phyloP scores from a whole-genome alignment of 2,797 vertebrate species.

The Hirundo rustica region DNA sequence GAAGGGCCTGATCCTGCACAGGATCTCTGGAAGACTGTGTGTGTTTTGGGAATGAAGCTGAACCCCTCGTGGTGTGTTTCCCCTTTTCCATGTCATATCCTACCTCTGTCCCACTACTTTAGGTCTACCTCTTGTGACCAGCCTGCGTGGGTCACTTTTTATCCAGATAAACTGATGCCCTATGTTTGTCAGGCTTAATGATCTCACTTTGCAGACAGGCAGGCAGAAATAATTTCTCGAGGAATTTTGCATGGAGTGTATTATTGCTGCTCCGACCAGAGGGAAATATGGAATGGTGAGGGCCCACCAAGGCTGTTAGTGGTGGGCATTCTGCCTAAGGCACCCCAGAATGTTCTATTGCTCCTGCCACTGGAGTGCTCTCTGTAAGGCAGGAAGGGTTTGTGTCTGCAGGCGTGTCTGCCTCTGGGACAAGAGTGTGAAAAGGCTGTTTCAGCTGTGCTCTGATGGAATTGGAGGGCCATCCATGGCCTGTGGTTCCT shows the following conservation, averaged over 20 bases:
- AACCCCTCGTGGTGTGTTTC: neutral
- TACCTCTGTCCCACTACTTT: neutral
- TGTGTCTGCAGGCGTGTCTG: neutral
- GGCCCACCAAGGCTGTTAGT: neutral
- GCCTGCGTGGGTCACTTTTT: neutral
- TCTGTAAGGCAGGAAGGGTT: neutral
- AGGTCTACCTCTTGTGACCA: neutral
- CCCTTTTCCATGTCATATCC: neutral
- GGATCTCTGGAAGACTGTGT: neutral
- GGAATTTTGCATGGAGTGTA: neutral
- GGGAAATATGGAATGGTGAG: neutral
- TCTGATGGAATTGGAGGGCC: neutral
- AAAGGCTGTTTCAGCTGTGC: neutral
- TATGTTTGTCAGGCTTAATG: neutral
- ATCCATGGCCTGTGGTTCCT: neutral
- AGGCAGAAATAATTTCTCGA: neutral
- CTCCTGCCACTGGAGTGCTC: neutral
- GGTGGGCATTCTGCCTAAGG: neutral
- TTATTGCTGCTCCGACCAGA: neutral
- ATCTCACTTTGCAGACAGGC: neutral
- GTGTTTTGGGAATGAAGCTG: neutral
- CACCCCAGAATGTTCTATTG: neutral
- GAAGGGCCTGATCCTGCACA: accelerated
- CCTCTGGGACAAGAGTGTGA: neutral
- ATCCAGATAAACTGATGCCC: neutral